A percentile compares a stretch with the other conserved stretches of the same genome.
phyloP scores from a whole-genome alignment of 2,797 vertebrate genomes.

The Crypturellus tataupa region DNA sequence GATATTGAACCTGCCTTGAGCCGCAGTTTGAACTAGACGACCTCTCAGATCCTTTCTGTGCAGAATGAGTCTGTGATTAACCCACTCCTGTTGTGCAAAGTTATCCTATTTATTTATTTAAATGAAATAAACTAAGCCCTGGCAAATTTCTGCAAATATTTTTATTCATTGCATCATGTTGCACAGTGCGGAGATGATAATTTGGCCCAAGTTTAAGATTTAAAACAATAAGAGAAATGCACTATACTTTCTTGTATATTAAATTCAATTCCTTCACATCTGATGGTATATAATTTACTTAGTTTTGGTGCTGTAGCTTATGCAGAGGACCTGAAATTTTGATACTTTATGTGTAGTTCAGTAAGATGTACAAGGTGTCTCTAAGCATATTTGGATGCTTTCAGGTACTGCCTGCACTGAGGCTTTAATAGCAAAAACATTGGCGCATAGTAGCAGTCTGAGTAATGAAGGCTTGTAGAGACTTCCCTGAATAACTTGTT shows the following conservation, averaged over 20 bases:
- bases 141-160: neutral
- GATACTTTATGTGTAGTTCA: neutral
- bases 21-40: slow-evolving; percentile 15
- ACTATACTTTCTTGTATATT: neutral
- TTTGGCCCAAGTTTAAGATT: neutral
- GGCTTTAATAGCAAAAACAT: neutral
- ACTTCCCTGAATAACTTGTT: neutral
- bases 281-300: neutral
- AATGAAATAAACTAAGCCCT: neutral
- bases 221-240: neutral
- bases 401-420: neutral
- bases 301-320: neutral
- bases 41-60: neutral
- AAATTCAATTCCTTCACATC: neutral
- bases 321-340: neutral
- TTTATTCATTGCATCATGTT: neutral
- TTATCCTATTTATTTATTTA: neutral
- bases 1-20: slow-evolving; percentile 18
- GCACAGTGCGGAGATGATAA: neutral
- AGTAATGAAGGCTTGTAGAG: neutral
- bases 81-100: neutral
- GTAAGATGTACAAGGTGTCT: neutral
- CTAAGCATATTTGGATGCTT: neutral
- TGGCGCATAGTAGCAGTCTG: neutral
- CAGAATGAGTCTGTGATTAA: neutral